Evolutionary conservation across 2,888 invertebrate species (phyloP), one percentile per base, ranked within the genome.

Genomic region (Gonocerus acuteangulatus): DNA sequence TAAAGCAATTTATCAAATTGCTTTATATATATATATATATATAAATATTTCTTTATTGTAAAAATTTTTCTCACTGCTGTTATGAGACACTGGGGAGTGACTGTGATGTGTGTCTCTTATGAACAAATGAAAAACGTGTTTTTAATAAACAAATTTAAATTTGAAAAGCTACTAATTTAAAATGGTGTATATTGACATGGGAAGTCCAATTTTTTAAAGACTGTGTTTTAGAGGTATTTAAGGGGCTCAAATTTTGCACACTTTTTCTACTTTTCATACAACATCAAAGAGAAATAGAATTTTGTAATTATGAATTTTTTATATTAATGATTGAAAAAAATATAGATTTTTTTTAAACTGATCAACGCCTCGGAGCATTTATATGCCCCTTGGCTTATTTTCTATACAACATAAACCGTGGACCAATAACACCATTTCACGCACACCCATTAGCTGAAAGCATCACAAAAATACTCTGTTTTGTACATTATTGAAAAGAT

Each of bases 191-290:
- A 39, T 60, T 54, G 34, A 16, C 44, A 52, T 58, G 36, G 59
- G 48, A 60, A 57, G 57, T 51, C 49, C 57, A 63, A 57, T 61
- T 61, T 44, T 59, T 48, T 44, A 27, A 64, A 64, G 64, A 64
- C 64, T 64, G 64, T 56, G 16, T 57, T 59, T 56, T 57, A 57
- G 57, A 22, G 44, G 57, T 45, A 44, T 45, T 57, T 57, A 57
- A 56, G 57, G 47, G 57, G 57, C 57, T 57, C 57, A 61, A 21
- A 36, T 62, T 62, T 63, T 62, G 61, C 62, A 64, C 64, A 42
- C 22, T 61, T 64, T 60, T 64, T 61, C 47, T 64, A 64, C 51
- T 57, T 57, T 57, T 57, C 36, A 54, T 54, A 54, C 42, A 54
- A 22, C 39, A 13, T 54, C 54, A 54, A 54, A 22, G 51, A 34